A percentile compares a stretch with the other conserved stretches of the same genome.
Conservation (phyloP, 1,140 invertebrate genomes). For the Antheraea mylitta region DNA sequence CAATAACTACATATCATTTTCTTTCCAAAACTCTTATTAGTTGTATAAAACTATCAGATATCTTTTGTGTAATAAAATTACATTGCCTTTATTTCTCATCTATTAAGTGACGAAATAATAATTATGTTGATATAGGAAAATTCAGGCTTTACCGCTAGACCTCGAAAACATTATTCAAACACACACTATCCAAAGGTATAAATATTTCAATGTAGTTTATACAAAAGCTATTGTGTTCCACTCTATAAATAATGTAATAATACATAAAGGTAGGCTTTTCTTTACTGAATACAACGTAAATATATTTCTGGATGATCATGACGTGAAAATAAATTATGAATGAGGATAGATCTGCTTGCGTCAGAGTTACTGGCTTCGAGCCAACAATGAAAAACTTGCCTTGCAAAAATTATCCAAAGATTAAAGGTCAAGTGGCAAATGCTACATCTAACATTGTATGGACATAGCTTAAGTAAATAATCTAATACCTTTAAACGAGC, state of each 20-base stretch:
- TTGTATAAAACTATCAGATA: too few relatives aligned
- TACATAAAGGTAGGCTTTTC: constrained; percentile 1
- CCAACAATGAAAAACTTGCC: constrained; percentile 45
- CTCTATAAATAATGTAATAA: not conserved
- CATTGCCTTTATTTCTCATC: too few relatives aligned
- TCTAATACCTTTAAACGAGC: too few relatives aligned
- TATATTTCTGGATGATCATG: constrained; percentile 3
- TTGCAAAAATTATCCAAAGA: constrained; percentile 38
- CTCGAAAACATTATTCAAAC: too few relatives aligned
- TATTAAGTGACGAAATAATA: too few relatives aligned
- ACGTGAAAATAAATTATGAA: constrained; percentile 58
- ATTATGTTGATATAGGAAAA: too few relatives aligned
- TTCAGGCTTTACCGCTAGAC: too few relatives aligned
- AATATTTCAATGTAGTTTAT: not conserved
- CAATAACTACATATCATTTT: too few relatives aligned
- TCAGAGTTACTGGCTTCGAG: constrained; percentile 44
- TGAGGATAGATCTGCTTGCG: constrained; percentile 42
- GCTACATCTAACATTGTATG: not conserved
- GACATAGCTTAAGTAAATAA: not conserved
- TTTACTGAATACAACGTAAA: constrained; percentile 14
- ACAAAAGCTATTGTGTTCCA: not conserved
- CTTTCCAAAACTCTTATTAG: too few relatives aligned
- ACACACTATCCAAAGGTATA: not conserved
- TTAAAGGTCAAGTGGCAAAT: constrained; percentile 49
- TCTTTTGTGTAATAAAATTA: too few relatives aligned